Base-by-base conservation (phyloP, 2,888 invertebrate genomes). In the Spisula solida region DNA sequence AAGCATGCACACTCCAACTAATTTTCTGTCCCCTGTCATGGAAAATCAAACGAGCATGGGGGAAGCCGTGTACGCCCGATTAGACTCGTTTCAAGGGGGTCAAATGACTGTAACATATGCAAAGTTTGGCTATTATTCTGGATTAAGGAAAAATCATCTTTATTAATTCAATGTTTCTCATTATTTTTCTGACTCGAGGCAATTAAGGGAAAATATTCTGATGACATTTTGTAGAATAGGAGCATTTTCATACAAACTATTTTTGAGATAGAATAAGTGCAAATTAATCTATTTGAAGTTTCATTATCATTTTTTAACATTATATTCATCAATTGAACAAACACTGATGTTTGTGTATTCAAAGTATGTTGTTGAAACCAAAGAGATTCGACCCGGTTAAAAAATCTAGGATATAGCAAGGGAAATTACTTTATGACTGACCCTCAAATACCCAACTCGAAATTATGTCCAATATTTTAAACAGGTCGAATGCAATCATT, bases 81-180 rank as follows among this genome's bases (percentile, higher is more conserved):
- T 88, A 88, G 80, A 41, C 85, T 34, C 31, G 16, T 60, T 56
- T 85, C 81, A 85, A 88, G 80, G 81, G 66, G 88, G 88, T 84
- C 81, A 85, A 85, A 56, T 34, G 75, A 18, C 75, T 75, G 31
- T 25, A 75, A 31, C 75, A 75, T 75, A 75, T 75, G 75, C 75
- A 78, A 79, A 29, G 20, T 47, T 80, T 16, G 80, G 51, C 48
- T 34, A 80, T 80, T 80, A 48, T 47, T 80, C 34, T 25, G 48
- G 80, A 80, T 47, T 48, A 80, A 80, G 31, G 48, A 80, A 41
- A 2, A 41, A 20, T 34, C 75, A 5, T 75, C 14, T 12, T 31
- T 31, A 75, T 75, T 75, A 75, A 75, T 75, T 75, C 75, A 75
- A 34, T 34, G 31, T 75, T 75, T 75, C 41, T 34, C 75, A 75